Conservation (phyloP, 2,888 invertebrate genomes). For the Nomada flava region DNA sequence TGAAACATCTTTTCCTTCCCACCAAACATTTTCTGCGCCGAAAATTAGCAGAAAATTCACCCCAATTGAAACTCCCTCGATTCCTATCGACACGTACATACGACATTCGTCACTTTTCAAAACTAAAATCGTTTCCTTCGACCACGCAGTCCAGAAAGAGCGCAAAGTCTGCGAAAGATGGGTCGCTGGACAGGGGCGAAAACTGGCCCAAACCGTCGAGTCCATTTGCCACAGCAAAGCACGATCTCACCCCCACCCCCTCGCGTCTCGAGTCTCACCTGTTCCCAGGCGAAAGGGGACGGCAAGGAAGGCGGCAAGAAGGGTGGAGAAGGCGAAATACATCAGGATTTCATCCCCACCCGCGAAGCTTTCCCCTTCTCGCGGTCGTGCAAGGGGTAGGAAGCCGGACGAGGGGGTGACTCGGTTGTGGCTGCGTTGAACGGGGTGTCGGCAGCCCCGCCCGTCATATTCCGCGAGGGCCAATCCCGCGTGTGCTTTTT, state of each 20-base stretch:
- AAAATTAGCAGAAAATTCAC: too few species aligned
- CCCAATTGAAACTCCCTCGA: too few species aligned
- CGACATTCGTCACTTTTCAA: neutral
- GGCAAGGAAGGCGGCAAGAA: constrained; percentile 50
- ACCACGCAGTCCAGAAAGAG: neutral
- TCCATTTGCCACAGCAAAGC: constrained; percentile 46
- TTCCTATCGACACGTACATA: too few species aligned
- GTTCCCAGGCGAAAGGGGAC: constrained; percentile 32
- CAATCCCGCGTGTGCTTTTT: constrained; percentile 84
- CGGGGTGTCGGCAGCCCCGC: constrained; percentile 82
- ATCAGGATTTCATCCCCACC: constrained; percentile 79
- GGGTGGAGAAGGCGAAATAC: constrained; percentile 80
- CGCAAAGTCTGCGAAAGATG: neutral
- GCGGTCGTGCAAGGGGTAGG: constrained; percentile 67
- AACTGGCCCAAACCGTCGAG: constrained; percentile 45
- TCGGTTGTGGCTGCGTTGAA: constrained; percentile 81
- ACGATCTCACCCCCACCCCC: constrained; percentile 28
- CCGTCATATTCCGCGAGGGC: constrained; percentile 83
- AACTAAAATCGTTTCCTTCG: neutral
- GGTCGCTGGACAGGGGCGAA: neutral
- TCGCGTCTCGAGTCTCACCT: constrained; percentile 50
- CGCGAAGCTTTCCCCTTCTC: constrained; percentile 72
- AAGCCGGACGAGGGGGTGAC: constrained; percentile 61
- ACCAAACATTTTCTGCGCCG: too few species aligned
- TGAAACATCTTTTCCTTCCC: too few species aligned